phyloP scores from a whole-genome alignment of 2,888 invertebrate genomes.

The Sphaeridia pumilis region DNA sequence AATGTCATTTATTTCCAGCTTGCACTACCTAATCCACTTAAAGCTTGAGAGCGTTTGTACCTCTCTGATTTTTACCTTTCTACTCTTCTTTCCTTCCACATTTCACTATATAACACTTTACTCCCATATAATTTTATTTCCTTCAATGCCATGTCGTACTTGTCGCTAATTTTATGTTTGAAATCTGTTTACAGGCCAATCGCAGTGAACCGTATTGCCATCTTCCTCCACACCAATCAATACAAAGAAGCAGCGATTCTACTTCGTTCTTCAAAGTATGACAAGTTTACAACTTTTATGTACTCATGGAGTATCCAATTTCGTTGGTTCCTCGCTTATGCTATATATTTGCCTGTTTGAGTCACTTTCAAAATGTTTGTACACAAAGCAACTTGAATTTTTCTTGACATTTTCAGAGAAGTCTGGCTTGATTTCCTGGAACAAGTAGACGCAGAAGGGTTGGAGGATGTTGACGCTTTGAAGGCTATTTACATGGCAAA shows the following conservation, averaged over 20 bases:
- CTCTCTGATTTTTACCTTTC: background rate
- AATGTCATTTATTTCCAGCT: too few species aligned
- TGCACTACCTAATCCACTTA: too few species aligned
- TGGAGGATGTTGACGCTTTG: background rate
- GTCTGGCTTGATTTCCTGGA: slow-evolving; percentile 6
- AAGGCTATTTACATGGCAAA: slow-evolving; percentile 4
- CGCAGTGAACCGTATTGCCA: slow-evolving; percentile 6
- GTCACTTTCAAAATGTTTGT: too few species aligned
- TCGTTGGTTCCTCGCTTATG: too few species aligned
- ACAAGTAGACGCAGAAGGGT: background rate
- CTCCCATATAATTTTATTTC: too few species aligned
- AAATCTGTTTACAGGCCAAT: background rate
- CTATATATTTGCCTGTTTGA: too few species aligned
- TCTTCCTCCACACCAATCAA: slow-evolving; percentile 6
- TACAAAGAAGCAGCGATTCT: slow-evolving; percentile 5
- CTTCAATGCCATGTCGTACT: background rate
- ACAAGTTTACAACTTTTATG: too few species aligned
- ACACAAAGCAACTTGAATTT: too few species aligned
- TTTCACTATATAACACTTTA: background rate
- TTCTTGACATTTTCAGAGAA: slow-evolving; percentile 4
- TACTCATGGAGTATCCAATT: too few species aligned
- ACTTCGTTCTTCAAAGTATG: too few species aligned
- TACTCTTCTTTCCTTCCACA: background rate
- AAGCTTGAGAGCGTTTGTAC: too few species aligned
- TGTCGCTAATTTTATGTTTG: background rate